Evolutionary conservation across 2,797 vertebrate genomes (phyloP).

Genomic region (Cryptoblepharus egeriae): DNA sequence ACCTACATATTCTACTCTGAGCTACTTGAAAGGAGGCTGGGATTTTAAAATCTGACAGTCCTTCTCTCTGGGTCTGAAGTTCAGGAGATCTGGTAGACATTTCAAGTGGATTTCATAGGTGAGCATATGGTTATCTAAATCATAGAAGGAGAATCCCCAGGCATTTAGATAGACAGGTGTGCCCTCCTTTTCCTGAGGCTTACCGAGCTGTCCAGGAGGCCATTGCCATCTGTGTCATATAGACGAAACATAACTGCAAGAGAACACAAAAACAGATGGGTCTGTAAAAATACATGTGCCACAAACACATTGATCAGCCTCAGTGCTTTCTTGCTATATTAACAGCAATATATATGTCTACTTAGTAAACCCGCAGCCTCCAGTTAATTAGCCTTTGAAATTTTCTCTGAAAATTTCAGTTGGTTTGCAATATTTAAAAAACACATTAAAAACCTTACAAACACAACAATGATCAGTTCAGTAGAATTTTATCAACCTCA

Average conservation of each 20-base stretch:
- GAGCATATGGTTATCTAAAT: too few relatives aligned
- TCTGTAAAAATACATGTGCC: constrained; percentile 13
- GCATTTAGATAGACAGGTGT: neutral
- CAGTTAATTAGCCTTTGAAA: neutral
- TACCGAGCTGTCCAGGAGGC: constrained; percentile 92
- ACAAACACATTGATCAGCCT: neutral
- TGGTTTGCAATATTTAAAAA: too few relatives aligned
- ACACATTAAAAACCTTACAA: too few relatives aligned
- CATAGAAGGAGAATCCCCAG: neutral
- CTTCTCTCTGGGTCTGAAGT: too few relatives aligned
- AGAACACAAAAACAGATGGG: constrained; percentile 11
- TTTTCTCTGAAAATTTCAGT: too few relatives aligned
- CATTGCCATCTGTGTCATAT: constrained; percentile 92
- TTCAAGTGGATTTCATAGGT: neutral
- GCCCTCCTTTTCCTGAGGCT: constrained; percentile 62
- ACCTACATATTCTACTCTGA: too few relatives aligned
- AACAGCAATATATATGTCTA: neutral
- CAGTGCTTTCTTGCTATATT: neutral
- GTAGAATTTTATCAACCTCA: too few relatives aligned
- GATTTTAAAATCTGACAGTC: too few relatives aligned
- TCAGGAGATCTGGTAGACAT: neutral
- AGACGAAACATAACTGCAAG: constrained; percentile 93
- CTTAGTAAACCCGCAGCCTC: neutral
- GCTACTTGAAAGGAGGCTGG: too few relatives aligned
- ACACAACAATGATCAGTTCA: too few relatives aligned